Evolutionary conservation across 2,113 vertebrate species (phyloP), one percentile per base, ranked within the genome.

Genomic region (Lynx canadensis): DNA sequence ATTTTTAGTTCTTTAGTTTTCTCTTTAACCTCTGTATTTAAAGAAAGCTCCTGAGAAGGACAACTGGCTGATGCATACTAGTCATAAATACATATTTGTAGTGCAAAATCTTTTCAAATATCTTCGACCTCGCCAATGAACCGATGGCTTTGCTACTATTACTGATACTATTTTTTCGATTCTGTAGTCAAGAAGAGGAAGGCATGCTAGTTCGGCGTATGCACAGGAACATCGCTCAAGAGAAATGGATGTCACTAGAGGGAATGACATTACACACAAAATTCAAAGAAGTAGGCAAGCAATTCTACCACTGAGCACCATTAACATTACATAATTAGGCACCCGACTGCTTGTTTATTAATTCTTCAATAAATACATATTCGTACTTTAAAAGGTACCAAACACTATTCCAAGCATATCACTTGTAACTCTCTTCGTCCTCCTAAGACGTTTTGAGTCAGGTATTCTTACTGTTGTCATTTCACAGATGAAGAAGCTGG

Each of bases 1-100:
- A 90, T 65, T 38, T 96, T 89, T 16, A 89, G 21, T 14, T 25
- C 1, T 93, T 93, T 92, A 63, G n/a, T 68, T 96, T 92, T 66
- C 36, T 81, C 63, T 87, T 86, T 38, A 85, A 14, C 63, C 5
- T 80, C 80, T 95, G n/a, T 57, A 55, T 86, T 73, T 89, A 41
- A 55, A 91, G 78, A 84, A 96, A 38, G 5, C 25, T 29, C 79
- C 11, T 60, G 36, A 96, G 57, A 86, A 91, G 73, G 38, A 79
- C 50, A 94, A 50, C 4, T 50, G 73, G 57, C 16, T 57, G 5
- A 63, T 66, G 18, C 50, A 63, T 31, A 33, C 18, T 65, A 89
- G 27, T 63, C 68, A 79, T 89, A 60, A 79, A 69, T n/a, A 60
- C 27, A 23, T 4, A 80, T 88, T 90, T 65, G 89, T 12, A 89